Evolutionary conservation across 1,140 invertebrate genomes (phyloP).

Genomic region (Dendrolimus punctatus): DNA sequence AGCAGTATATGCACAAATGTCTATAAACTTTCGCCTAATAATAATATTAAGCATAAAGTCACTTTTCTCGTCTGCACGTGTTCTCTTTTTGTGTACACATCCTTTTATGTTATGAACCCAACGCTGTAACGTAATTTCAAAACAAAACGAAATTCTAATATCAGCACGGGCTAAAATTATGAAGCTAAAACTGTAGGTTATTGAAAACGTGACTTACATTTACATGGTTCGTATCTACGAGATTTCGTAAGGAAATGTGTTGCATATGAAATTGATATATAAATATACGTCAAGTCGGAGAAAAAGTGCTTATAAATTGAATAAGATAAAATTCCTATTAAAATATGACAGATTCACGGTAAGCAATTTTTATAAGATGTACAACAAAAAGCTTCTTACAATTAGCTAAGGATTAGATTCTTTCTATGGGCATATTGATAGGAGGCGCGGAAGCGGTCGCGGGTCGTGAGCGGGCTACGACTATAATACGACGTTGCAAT

Average conservation of each 20-base stretch:
- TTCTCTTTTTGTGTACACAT: no score
- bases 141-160: conserved; percentile 68
- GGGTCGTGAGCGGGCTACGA: conserved; percentile 18
- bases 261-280: conserved; percentile 17
- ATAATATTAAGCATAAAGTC: no score
- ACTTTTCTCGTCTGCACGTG: no score
- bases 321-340: conserved; percentile 4
- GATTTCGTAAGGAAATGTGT: conserved; percentile 44
- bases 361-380: no score
- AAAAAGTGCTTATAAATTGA: conserved; percentile 8
- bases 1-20: no score
- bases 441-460: conserved; percentile 30
- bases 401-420: no score
- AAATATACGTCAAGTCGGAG: neutral
- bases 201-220: conserved; percentile 71
- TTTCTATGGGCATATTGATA: neutral
- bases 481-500: conserved; percentile 37
- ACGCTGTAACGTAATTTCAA: conserved; percentile 35
- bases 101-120: no score
- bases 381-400: no score
- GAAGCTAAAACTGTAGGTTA: conserved; percentile 71
- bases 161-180: conserved; percentile 66
- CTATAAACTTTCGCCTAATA: no score
- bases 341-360: no score
- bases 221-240: conserved; percentile 57